Evolutionary conservation across 2,888 invertebrate genomes (phyloP), one percentile per base, ranked within the genome.

Genomic region (Microctonus aethiopoides): DNA sequence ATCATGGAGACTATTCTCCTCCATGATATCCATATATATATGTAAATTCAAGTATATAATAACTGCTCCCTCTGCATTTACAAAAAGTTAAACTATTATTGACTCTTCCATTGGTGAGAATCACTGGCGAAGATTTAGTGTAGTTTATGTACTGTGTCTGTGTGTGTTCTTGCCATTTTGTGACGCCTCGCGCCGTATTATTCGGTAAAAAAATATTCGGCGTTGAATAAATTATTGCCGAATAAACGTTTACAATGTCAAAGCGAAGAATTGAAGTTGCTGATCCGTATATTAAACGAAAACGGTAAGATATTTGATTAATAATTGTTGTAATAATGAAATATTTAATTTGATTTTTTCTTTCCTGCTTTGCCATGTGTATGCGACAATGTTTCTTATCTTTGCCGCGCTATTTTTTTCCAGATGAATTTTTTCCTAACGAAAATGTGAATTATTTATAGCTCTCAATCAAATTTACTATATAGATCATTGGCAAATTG

Each of bases 181-280:
- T 83, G 84, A 84, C 84, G 84, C 84, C 79, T 81, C 74, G 76
- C 73, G 75, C 56, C 65, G 68, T 74, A 69, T 72, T 70, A 60
- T 56, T 52, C 75, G 59, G 75, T 73, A 77, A 74, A 79, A 81
- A 80, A 74, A 54, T 54, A 54, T 62, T 56, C 20, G 36, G 7
- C n/a, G 59, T 73, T 62, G 20, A 41, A 61, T 68, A 41, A 69
- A 46, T 51, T 41, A 29, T 51, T 39, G 67, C 46, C 34, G 26
- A 34, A 36, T 61, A 52, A 46, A n/a, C 36, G 20, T 39, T 13
- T 64, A 80, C 68, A 68, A 93, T 95, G 95, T 94, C 95, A 57
- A 95, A 95, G 87, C 89, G 95, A 80, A 91, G 95, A 85, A 94
- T 95, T 84, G 95, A 95, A 89, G 93, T 95, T 74, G 90, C 93